Conservation (phyloP, 2,888 invertebrate genomes). For the Athripsodes cinereus region DNA sequence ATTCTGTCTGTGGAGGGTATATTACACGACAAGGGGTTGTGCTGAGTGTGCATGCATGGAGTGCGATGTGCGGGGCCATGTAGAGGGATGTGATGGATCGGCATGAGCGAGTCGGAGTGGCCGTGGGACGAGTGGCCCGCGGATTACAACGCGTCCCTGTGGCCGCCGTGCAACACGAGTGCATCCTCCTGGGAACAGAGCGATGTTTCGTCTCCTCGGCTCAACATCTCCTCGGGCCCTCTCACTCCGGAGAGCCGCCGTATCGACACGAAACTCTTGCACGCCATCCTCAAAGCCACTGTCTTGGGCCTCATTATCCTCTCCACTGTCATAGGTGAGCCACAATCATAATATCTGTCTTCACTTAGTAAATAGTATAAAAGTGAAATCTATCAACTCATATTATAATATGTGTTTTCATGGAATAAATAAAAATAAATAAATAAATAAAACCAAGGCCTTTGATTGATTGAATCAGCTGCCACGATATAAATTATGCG, state of each 20-base stretch:
- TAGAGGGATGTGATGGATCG: not conserved
- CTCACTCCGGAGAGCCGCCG: not conserved
- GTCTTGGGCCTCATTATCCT: constrained; percentile 55
- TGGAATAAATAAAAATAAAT: no score
- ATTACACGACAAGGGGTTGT: no score
- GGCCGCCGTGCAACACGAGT: not conserved
- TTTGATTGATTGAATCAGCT: no score
- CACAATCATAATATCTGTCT: no score
- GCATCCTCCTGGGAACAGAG: not conserved
- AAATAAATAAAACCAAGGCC: no score
- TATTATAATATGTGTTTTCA: no score
- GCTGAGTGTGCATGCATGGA: not conserved
- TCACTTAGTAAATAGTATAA: no score
- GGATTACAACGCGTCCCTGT: constrained; percentile 1
- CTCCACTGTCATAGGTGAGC: constrained; percentile 56
- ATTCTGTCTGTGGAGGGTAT: no score
- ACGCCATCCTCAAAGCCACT: constrained; percentile 56
- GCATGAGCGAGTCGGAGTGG: not conserved
- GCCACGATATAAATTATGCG: no score
- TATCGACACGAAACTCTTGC: constrained; percentile 41
- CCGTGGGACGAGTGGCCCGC: not conserved
- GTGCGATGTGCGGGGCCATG: not conserved
- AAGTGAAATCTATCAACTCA: no score
- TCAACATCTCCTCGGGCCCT: no score
- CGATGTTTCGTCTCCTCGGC: not conserved